Conservation (phyloP, 2,888 invertebrate species). For the Antitype chi region DNA sequence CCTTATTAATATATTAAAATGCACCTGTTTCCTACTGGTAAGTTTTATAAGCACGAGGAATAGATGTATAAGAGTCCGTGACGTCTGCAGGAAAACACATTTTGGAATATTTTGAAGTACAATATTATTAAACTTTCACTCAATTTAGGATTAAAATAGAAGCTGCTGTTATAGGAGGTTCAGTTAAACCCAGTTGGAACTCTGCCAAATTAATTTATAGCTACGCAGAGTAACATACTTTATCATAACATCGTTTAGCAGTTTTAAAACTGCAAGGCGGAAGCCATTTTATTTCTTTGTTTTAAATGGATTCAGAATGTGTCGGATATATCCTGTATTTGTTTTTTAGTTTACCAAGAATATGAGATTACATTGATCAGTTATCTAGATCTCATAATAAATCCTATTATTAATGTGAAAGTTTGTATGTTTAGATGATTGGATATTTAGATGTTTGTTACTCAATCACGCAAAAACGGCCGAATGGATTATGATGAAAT, state of each 20-base stretch:
- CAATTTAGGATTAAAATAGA: constrained; percentile 43
- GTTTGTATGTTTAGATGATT: too few relatives aligned
- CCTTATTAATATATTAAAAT: constrained; percentile 20
- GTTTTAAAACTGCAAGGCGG: constrained; percentile 39
- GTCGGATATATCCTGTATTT: background rate
- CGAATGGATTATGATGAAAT: too few relatives aligned
- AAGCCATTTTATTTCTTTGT: constrained; percentile 40
- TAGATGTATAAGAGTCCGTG: constrained; percentile 11
- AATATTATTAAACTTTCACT: constrained; percentile 26
- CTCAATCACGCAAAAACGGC: too few relatives aligned
- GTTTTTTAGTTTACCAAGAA: constrained; percentile 5
- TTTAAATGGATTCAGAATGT: constrained; percentile 21
- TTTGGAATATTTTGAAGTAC: constrained; percentile 1
- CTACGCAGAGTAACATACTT: constrained; percentile 57
- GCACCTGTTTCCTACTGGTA: constrained; percentile 8
- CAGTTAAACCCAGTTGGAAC: constrained; percentile 50
- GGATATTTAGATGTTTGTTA: too few relatives aligned
- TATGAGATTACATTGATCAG: background rate
- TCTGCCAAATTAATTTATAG: constrained; percentile 64
- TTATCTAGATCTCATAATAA: background rate
- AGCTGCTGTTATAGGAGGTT: constrained; percentile 40
- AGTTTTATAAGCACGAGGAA: constrained; percentile 11
- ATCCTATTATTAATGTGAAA: too few relatives aligned
- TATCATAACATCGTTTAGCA: constrained; percentile 64
- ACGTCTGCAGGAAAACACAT: background rate